Base-by-base conservation (phyloP, 2,888 invertebrate species). In the Meghimatium bilineatum region DNA sequence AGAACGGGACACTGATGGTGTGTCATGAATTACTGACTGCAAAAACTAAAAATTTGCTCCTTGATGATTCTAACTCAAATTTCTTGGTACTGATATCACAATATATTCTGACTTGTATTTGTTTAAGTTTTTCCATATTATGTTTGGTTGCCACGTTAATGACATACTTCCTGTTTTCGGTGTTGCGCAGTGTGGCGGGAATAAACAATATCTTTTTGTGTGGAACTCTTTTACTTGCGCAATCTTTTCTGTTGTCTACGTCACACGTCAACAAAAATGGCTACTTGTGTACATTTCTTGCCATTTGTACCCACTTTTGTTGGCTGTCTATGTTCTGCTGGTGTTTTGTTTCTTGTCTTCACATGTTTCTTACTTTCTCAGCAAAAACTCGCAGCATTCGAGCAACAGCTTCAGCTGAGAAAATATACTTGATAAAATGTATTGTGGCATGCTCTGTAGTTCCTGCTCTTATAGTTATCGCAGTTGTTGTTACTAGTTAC, bases 251-350 rank as follows among this genome's bases (percentile, higher is more conserved):
- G 23, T n/a, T 78, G 60, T 34, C 34, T 1, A 72, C 44, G 23
- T 71, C 72, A 6, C 78, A 72, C 56, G n/a, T 78, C 20, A 38
- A 1, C 6, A n/a, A 38, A 29, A 66, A 69, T 10, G 34, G 38
- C 20, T 14, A 49, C 26, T 52, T 78, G 5, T 83, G 83, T 36
- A 29, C 52, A 36, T 14, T 66, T 23, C 10, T 83, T 1, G 83
- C 63, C n/a, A 36, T 83, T 32, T 36, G 29, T 8, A 83, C 83
- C 1, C 83, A 83, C 56, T 83, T 83, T 32, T 23, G 60, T 20
- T 83, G 78, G 78, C 72, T 83, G 79, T 66, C 38, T n/a, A 63
- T 74, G 78, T 79, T 83, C 72, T 60, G 78, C 26, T 83, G 83
- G 83, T 78, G 78, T 44, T 83, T 83, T 49, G 32, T 38, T 17